Base-by-base conservation (phyloP, 1,140 invertebrate genomes). In the Trinorchestia longiramus region DNA sequence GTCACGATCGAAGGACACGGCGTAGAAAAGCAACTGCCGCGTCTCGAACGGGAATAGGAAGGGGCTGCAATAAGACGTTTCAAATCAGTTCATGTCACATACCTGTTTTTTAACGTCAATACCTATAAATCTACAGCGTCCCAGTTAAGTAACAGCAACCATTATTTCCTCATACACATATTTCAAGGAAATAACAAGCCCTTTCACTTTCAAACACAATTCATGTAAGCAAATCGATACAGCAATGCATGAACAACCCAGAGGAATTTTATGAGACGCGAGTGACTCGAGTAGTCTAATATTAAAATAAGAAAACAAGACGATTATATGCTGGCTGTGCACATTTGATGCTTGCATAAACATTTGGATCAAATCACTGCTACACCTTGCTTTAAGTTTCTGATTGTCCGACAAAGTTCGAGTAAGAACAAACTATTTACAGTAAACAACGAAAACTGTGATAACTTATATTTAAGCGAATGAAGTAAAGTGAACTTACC, bases 21-120 rank as follows among this genome's bases (percentile, higher is more conserved):
- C 99, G 97, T 99, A 99, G 97, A 99, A 99, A 62, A 99, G 97
- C 97, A 99, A 97, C 97, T 99, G 99, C 19, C 99, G 98, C 45
- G 99, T 99, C 97, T 99, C 99, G 97, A 99, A 99, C 87, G 99
- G 99, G 97, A 99, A 99, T 92, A 99, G 98, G 97, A 99, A 99
- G 96, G 99, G 99, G 97, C 98, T 97, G 97, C 43, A 94, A 43
- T 6, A n/a, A 43, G 36, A 94, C n/a, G 43, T 77, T 77, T 77
- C 62, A 15, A 77, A 23, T 77, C 62, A 77, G 62, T 77, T 28
- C 28, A 77, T 36, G 8, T 77, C 28, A 77, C 62, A 77, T 36
- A 36, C 62, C 19, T 53, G 19, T n/a, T n/a, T n/a, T 53, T 77
- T 36, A 28, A 77, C 1, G 62, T 77, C 28, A 36, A 36, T 23